Conservation (phyloP, 2,888 invertebrate species). For the Geotrupes spiniger region DNA sequence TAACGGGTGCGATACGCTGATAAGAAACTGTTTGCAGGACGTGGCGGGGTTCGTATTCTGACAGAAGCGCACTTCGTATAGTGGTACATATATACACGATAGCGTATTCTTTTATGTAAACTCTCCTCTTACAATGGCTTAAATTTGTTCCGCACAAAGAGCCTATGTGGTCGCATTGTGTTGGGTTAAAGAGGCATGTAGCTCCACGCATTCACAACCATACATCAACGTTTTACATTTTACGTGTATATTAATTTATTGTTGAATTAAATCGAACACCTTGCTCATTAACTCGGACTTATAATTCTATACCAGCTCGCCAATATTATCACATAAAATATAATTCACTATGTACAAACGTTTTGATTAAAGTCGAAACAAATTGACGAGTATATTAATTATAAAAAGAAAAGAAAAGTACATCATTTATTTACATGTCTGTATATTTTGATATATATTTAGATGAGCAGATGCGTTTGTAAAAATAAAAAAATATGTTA, state of each 20-base stretch:
- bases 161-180: constrained; percentile 32
- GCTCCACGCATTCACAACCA: constrained; percentile 14
- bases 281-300: too few species aligned
- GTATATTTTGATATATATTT: too few species aligned
- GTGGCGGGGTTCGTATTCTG: constrained; percentile 30
- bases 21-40: constrained; percentile 35
- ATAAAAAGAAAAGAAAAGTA: too few species aligned
- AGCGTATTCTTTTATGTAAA: constrained; percentile 38
- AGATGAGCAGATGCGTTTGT: too few species aligned
- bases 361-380: too few species aligned
- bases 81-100: constrained; percentile 3
- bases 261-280: background rate
- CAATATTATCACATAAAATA: too few species aligned
- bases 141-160: constrained; percentile 40
- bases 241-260: constrained; percentile 6
- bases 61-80: constrained; percentile 23
- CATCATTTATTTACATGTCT: too few species aligned
- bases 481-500: too few species aligned
- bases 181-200: constrained; percentile 32
- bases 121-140: constrained; percentile 37
- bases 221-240: constrained; percentile 2
- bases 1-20: constrained; percentile 39
- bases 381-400: too few species aligned
- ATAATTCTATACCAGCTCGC: too few species aligned
- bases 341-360: too few species aligned